phyloP scores from a whole-genome alignment of 1,140 invertebrate species.

The Bicyclus anynana region DNA sequence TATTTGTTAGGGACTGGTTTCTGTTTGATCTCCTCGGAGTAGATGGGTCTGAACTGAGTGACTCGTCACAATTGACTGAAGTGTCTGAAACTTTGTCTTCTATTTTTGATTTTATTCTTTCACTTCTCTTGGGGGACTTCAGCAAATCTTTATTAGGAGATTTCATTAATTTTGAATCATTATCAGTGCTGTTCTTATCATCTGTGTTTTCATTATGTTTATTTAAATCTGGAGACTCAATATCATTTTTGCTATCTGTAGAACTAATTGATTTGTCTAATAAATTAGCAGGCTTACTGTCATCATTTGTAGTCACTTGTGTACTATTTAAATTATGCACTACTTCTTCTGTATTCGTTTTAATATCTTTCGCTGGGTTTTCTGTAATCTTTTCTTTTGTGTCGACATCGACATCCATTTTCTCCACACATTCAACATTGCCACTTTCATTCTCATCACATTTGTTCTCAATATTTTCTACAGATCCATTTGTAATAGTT shows the following conservation, averaged over 20 bases:
- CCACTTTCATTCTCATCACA: conserved; percentile 6
- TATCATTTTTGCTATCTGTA: conserved; percentile 3
- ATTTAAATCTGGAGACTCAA: neutral
- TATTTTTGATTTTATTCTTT: conserved; percentile 30
- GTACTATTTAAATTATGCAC: neutral
- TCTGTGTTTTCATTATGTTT: neutral
- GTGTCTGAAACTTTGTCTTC: conserved; percentile 35
- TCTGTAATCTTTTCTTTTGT: neutral
- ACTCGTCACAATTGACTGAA: conserved; percentile 40
- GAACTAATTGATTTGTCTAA: conserved; percentile 9
- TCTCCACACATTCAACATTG: conserved; percentile 16
- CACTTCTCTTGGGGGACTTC: conserved; percentile 35
- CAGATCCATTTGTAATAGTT: conserved; percentile 7
- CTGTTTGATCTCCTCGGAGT: conserved; percentile 43
- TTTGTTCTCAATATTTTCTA: conserved; percentile 8
- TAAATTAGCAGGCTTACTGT: neutral
- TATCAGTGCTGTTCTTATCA: no score
- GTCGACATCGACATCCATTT: conserved; percentile 20
- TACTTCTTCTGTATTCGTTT: neutral
- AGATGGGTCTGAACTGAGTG: conserved; percentile 30
- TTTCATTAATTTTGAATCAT: no score
- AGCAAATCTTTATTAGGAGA: no score
- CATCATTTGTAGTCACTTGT: conserved; percentile 5
- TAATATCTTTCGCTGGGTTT: neutral
- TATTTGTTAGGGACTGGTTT: conserved; percentile 41